phyloP scores from a whole-genome alignment of 2,888 invertebrate species.

The Lithosia quadra region DNA sequence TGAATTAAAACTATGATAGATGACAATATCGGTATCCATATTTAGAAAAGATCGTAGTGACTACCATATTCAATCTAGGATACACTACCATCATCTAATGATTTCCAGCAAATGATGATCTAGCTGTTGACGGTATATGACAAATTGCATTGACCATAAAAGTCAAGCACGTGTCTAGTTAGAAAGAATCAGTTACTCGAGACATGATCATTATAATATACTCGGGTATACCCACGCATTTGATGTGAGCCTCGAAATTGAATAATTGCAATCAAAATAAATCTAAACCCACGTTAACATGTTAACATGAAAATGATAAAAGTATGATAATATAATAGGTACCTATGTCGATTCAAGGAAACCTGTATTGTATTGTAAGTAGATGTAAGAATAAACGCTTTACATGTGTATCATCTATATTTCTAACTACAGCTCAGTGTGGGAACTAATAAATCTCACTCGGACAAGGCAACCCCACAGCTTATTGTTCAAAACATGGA shows the following conservation, averaged over 20 bases:
- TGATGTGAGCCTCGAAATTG: conserved; percentile 22
- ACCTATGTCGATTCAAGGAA: conserved; percentile 67
- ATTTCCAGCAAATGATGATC: conserved; percentile 62
- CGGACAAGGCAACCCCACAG: conserved; percentile 65
- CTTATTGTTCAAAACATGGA: conserved; percentile 63
- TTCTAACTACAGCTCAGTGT: conserved; percentile 54
- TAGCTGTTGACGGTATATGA: conserved; percentile 43
- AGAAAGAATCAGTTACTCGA: conserved; percentile 24
- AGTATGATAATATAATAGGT: conserved; percentile 53
- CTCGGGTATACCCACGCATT: conserved; percentile 2
- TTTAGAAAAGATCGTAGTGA: conserved; percentile 18
- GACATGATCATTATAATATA: conserved; percentile 14
- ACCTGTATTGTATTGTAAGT: conserved; percentile 62
- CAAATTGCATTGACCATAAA: conserved; percentile 59
- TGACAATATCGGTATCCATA: conserved; percentile 11
- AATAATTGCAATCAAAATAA: conserved; percentile 19
- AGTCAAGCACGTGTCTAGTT: conserved; percentile 54
- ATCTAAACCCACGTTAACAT: neutral
- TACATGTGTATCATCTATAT: conserved; percentile 55
- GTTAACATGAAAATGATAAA: conserved; percentile 57
- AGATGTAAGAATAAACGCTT: conserved; percentile 63
- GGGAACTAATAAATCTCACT: conserved; percentile 78
- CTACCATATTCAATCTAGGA: conserved; percentile 19
- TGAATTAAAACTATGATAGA: neutral
- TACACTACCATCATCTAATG: conserved; percentile 43